Conservation (phyloP, 30 jellyfish, hydroid and myxozoan genomes). For the Aurelia sp. region DNA sequence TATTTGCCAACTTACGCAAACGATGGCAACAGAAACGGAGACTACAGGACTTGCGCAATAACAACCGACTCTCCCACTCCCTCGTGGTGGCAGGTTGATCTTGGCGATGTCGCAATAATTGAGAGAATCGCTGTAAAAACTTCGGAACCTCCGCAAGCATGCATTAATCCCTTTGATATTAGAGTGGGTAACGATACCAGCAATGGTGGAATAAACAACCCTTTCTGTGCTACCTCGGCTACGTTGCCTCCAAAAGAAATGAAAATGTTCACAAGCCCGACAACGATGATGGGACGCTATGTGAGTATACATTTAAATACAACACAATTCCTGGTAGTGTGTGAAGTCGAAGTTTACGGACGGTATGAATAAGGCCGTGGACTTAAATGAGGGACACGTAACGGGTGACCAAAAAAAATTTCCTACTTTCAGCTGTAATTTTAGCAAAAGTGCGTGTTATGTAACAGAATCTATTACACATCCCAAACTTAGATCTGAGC, state of each 20-base stretch:
- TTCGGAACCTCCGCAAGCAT: background rate
- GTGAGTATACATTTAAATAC: background rate
- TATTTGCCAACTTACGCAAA: background rate
- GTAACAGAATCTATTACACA: no score
- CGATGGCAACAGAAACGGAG: slow-evolving; percentile 21
- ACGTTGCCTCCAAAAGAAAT: background rate
- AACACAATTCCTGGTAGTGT: background rate
- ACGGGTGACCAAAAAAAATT: no score
- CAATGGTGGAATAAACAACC: background rate
- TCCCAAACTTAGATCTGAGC: no score
- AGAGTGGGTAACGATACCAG: background rate
- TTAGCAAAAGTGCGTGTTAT: no score
- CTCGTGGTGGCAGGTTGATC: slow-evolving; percentile 6
- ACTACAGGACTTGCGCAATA: background rate
- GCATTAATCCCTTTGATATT: background rate
- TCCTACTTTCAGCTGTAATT: no score
- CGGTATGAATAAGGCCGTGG: no score
- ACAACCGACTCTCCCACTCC: background rate
- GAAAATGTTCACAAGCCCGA: background rate
- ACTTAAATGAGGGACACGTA: no score
- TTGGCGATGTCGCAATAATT: background rate
- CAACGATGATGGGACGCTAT: background rate
- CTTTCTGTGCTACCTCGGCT: background rate
- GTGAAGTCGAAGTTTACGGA: slow-evolving; percentile 12
- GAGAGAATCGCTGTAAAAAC: background rate